Percentiles rank a stretch among this genome's conserved stretches.
phyloP scores from a whole-genome alignment of 2,797 vertebrate genomes.

The Gymnothorax javanicus region DNA sequence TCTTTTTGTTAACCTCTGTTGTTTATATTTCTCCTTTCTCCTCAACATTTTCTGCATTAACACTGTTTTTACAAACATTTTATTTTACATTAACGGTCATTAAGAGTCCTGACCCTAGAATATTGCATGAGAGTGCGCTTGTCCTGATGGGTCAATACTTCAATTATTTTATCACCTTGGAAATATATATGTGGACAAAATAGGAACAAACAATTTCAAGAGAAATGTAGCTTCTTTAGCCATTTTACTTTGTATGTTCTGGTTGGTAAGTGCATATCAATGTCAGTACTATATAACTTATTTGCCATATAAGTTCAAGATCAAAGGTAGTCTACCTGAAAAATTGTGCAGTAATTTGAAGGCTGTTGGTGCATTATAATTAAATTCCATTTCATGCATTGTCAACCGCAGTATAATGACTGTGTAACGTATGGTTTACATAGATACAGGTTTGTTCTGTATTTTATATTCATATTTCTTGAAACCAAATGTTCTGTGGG shows the following conservation, averaged over 20 bases:
- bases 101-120: neutral
- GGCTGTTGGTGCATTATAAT: conserved; percentile 52
- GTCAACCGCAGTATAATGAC: conserved; percentile 36
- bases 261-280: conserved; percentile 48
- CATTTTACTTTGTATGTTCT: conserved; percentile 48
- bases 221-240: neutral
- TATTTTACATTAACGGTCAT: conserved; percentile 2
- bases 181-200: neutral
- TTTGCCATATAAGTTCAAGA: conserved; percentile 33
- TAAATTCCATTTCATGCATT: conserved; percentile 56
- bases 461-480: conserved; percentile 20
- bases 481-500: neutral
- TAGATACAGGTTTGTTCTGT: conserved; percentile 36
- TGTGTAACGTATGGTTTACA: conserved; percentile 42
- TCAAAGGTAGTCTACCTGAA: conserved; percentile 40
- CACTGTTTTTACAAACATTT: neutral
- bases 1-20: neutral
- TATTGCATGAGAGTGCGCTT: neutral
- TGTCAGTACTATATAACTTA: conserved; percentile 42
- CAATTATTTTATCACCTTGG: conserved; percentile 2
- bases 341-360: conserved; percentile 52
- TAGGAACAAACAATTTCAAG: neutral
- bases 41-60: neutral
- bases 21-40: neutral
- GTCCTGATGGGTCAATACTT: conserved; percentile 4